Evolutionary conservation across 1,140 invertebrate genomes (phyloP).

Genomic region (Drosophila ercepeae): DNA sequence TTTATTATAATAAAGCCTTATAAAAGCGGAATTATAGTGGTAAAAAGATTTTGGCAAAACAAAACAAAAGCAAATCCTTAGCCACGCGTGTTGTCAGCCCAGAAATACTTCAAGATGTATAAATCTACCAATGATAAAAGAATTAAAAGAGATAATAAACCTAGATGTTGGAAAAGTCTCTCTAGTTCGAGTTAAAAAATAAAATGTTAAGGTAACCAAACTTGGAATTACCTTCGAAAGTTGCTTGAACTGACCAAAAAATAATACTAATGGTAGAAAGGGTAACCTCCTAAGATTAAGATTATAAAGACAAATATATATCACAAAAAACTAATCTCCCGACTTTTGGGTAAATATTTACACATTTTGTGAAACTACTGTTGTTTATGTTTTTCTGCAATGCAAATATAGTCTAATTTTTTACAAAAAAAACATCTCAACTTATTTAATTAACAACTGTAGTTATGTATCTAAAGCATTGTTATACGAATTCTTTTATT

Average conservation of each 20-base stretch:
- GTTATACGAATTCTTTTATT: too few species aligned
- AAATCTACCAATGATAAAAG: constrained; percentile 1
- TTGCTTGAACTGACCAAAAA: constrained; percentile 41
- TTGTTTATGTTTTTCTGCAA: not conserved
- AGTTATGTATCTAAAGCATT: not conserved
- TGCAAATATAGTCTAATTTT: not conserved
- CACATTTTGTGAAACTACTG: constrained; percentile 6
- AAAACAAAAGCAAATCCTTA: constrained; percentile 36
- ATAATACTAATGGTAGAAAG: constrained; percentile 1
- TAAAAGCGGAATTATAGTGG: constrained; percentile 26
- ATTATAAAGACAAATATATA: constrained; percentile 20
- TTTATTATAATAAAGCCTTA: constrained; percentile 3
- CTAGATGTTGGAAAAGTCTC: not conserved
- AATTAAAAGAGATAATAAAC: not conserved
- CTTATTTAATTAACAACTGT: not conserved
- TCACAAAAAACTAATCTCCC: constrained; percentile 10
- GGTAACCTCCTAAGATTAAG: constrained; percentile 18
- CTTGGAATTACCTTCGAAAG: constrained; percentile 44
- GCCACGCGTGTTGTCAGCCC: constrained; percentile 33
- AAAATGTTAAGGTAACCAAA: too few species aligned
- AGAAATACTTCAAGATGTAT: constrained; percentile 16
- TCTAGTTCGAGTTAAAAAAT: too few species aligned
- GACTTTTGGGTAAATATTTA: constrained; percentile 30
- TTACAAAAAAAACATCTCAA: not conserved
- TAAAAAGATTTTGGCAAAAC: constrained; percentile 21